A percentile compares a stretch with the other conserved stretches of the same genome.
Evolutionary conservation across 2,113 vertebrate genomes (phyloP).

Genomic region (Pseudorectes ferrugineus): DNA sequence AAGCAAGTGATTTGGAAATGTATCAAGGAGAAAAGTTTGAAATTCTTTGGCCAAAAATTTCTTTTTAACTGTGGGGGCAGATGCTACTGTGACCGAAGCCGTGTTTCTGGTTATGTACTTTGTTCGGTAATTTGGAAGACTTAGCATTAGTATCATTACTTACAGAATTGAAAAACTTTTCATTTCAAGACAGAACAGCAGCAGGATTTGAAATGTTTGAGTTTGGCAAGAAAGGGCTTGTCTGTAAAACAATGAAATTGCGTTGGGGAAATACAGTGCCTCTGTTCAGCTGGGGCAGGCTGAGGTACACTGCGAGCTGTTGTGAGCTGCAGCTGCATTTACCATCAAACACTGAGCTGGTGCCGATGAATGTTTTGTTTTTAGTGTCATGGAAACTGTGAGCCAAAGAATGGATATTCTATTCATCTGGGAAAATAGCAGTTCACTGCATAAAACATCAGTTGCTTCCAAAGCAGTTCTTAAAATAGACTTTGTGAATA

Average conservation of each 20-base stretch:
- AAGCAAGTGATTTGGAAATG: neutral
- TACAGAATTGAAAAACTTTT: slow-evolving; percentile 22
- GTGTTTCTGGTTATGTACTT: neutral
- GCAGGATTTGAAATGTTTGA: slow-evolving; percentile 39
- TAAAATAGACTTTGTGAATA: slow-evolving; percentile 72
- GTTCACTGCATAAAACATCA: slow-evolving; percentile 73
- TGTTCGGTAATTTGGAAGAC: neutral
- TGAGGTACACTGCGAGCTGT: slow-evolving; percentile 64
- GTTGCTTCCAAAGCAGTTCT: slow-evolving; percentile 68
- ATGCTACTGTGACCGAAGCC: neutral
- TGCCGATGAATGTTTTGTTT: slow-evolving; percentile 79
- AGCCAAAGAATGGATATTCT: slow-evolving; percentile 77
- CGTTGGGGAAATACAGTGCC: slow-evolving; percentile 64
- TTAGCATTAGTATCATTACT: neutral
- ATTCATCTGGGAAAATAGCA: slow-evolving; percentile 77
- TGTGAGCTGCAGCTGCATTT: slow-evolving; percentile 76
- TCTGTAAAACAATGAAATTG: slow-evolving; percentile 61
- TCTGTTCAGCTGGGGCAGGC: slow-evolving; percentile 48
- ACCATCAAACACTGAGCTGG: slow-evolving; percentile 71
- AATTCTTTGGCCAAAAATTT: neutral
- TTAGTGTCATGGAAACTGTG: slow-evolving; percentile 82
- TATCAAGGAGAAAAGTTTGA: neutral
- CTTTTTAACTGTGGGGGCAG: neutral
- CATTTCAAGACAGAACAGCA: slow-evolving; percentile 4
- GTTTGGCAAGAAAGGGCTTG: slow-evolving; percentile 28